Conservation (phyloP, 2,888 invertebrate species). For the Parnassius orleans region DNA sequence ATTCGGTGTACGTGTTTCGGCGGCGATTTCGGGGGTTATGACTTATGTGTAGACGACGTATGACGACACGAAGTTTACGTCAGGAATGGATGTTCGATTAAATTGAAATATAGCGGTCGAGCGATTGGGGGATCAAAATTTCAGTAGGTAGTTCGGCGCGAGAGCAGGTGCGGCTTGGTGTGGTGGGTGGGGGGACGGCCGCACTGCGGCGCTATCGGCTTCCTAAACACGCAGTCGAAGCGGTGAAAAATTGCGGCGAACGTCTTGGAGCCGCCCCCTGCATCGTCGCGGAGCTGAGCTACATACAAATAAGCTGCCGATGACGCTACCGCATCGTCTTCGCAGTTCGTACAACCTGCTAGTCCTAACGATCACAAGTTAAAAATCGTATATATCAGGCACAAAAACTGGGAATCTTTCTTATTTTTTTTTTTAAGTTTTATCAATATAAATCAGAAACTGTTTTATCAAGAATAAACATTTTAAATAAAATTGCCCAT, state of each 20-base stretch:
- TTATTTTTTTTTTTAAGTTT: no score
- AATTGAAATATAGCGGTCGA: constrained; percentile 77
- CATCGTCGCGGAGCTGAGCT: constrained; percentile 56
- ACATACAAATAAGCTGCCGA: constrained; percentile 70
- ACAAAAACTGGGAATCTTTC: no score
- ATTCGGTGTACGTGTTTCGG: constrained; percentile 41
- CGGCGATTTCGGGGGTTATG: constrained; percentile 46
- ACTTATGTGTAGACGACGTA: constrained; percentile 50
- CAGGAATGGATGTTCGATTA: constrained; percentile 71
- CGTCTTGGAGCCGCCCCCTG: constrained; percentile 67
- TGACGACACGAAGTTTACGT: constrained; percentile 49
- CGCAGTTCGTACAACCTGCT: constrained; percentile 17
- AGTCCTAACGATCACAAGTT: constrained; percentile 25
- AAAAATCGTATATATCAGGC: neutral
- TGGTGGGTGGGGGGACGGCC: constrained; percentile 36
- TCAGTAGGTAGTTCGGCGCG: constrained; percentile 64
- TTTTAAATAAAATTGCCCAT: no score
- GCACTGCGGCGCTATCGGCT: constrained; percentile 59
- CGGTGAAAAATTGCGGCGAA: constrained; percentile 76
- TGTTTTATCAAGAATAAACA: no score
- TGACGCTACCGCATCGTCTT: constrained; percentile 31
- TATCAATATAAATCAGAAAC: no score
- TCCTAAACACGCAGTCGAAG: constrained; percentile 69
- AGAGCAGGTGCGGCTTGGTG: constrained; percentile 54
- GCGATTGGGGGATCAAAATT: constrained; percentile 76